Base-by-base conservation (phyloP, 2,797 vertebrate genomes). In the Sardinella longiceps region DNA sequence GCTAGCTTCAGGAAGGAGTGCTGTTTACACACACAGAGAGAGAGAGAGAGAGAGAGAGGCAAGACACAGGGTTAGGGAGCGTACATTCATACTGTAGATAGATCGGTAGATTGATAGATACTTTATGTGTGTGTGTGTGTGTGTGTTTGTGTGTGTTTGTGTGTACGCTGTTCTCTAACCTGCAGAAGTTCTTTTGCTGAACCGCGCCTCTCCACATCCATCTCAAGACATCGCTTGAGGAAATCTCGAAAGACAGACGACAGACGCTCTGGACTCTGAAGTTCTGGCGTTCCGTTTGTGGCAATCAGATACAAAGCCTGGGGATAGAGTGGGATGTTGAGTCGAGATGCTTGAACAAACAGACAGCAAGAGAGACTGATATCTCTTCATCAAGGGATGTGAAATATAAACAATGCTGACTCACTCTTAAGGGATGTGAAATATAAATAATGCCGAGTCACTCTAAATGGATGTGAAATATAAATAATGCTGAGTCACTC, bases 1-100 rank as follows among this genome's bases (percentile, higher is more conserved):
- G 97, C 97, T 94, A 97, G 89, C 93, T 97, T 97, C 95, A 97
- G 95, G 95, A 97, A 97, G 2, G 96, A 95, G 94, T 97, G 96
- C 97, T 97, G 94, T 51, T 89, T 81, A 83, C 85, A 87, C 7
- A 86, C 30, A 83, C 10, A 80, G 37, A 66, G 66, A 80, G 18
- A 85, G 83, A 80, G 18, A 85, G 83, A 80, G 37, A 66, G 66
- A 80, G 37, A 66, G 66, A 80, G 18, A 85, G 83, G 84, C 18
- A 20, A n/a, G 18, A 43, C 43, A 43, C 43, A 43, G 43, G 2
- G 7, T 43, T 43, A 43, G 43, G 4, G 2, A 3, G 7, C 43
- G 7, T 56, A 56, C 53, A 56, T 18, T n/a, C n/a, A n/a, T n/a
- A n/a, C n/a, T n/a, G n/a, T n/a, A n/a, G n/a, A n/a, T n/a, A n/a